Evolutionary conservation across 2,797 vertebrate species (phyloP), one percentile per base, ranked within the genome.

Genomic region (Lepidocolaptes lacrymiger): DNA sequence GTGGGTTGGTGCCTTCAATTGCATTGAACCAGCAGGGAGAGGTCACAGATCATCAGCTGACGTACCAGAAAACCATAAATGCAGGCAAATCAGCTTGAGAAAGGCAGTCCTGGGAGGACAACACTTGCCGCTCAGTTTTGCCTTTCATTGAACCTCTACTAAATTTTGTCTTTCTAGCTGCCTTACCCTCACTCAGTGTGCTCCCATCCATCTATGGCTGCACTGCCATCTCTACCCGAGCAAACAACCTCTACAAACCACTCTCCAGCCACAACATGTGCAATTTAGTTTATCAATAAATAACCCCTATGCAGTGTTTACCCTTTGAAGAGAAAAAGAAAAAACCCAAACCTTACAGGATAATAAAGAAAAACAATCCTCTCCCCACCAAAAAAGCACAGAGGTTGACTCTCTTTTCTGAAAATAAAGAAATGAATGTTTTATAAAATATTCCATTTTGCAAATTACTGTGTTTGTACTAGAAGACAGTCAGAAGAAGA

Each of bases 391-490:
- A 55, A 78, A 84, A 68, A 63, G 52, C 55, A 86, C 36, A 79
- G 37, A 36, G 79, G 36, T 48, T 68, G 82, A 86, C 17, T 58
- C 48, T 55, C 37, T 67, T 39, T 55, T 81, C 82, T 79, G 63
- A 56, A 96, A 95, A 94, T 54, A 91, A 80, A 4, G 1, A 77
- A 49, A 84, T 79, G 62, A 96, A 85, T 82, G 30, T 77, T 94
- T 79, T 82, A 71, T 34, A 82, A 90, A 94, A 81, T 76, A 92
- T 69, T 74, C 39, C 36, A 48, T 76, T 75, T 66, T 51, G 41
- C 80, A 93, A 86, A 66, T 86, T 91, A 95, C 84, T 92, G 88
- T 56, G 68, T 88, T 88, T 66, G 51, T 48, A 66, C 78, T 67
- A 93, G 73, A 78, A 77, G 34, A 56, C 49, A 64, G 85, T 55